Conservation (phyloP, 2,888 invertebrate genomes). For the Xanthorhoe spadicearia region DNA sequence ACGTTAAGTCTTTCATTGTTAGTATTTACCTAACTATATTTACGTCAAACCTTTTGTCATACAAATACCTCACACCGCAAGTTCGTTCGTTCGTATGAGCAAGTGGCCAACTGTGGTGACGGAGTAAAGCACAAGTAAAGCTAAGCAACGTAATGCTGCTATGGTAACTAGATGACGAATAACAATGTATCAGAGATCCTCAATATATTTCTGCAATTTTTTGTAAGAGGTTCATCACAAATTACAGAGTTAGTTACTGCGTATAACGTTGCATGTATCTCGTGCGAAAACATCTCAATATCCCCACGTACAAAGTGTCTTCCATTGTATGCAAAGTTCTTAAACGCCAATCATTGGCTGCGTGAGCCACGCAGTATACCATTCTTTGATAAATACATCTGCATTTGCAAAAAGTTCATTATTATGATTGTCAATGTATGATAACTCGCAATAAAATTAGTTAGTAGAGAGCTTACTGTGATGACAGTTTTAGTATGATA, state of each 20-base stretch:
- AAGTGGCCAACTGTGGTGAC: no score
- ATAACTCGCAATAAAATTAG: not conserved
- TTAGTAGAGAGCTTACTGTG: no score
- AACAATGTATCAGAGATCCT: no score
- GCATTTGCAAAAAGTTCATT: constrained; percentile 9
- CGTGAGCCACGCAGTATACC: constrained; percentile 15
- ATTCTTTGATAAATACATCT: constrained; percentile 5
- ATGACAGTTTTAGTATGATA: no score
- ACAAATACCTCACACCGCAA: not conserved
- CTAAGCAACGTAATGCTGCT: no score
- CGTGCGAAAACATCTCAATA: constrained; percentile 26
- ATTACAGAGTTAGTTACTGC: not conserved
- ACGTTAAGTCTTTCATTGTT: no score
- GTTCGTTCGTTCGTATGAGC: no score
- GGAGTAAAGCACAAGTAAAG: no score
- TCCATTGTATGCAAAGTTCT: constrained; percentile 29
- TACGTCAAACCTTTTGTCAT: constrained; percentile 5
- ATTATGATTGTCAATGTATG: not conserved
- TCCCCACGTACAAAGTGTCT: constrained; percentile 10
- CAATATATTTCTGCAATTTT: not conserved
- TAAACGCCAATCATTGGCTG: constrained; percentile 26
- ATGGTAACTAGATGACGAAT: no score
- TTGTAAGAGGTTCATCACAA: not conserved
- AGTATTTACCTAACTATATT: not conserved
- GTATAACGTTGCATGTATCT: constrained; percentile 7